phyloP scores from a whole-genome alignment of 2,113 vertebrate genomes.

The Phylloscopus trochiloides region DNA sequence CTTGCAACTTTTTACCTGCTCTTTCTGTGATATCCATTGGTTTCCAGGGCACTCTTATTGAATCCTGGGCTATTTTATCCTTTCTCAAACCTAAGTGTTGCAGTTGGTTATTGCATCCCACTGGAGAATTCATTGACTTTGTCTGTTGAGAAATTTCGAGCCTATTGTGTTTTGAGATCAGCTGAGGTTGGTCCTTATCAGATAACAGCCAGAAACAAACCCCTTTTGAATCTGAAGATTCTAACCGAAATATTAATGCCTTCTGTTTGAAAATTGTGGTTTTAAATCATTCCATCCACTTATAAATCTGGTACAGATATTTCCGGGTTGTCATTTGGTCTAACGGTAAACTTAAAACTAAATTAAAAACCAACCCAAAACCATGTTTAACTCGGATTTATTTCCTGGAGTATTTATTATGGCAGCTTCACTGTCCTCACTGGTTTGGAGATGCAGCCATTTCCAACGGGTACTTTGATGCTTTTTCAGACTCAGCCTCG shows the following conservation, averaged over 20 bases:
- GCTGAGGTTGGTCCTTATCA: not conserved
- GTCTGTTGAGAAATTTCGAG: not conserved
- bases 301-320: not conserved
- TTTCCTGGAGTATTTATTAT: not conserved
- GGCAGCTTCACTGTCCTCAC: not conserved
- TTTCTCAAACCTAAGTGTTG: not conserved
- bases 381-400: not conserved
- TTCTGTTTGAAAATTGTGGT: not conserved
- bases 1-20: not conserved
- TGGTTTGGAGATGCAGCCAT: not conserved
- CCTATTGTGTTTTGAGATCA: not conserved
- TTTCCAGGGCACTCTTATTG: not conserved
- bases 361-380: not conserved
- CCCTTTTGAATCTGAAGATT: not conserved
- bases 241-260: not conserved
- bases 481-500: constrained; percentile 75
- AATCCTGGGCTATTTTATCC: not conserved
- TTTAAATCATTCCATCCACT: not conserved
- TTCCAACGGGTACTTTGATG: not conserved
- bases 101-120: not conserved
- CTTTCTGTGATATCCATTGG: accelerated
- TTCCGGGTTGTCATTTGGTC: not conserved
- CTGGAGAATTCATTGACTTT: not conserved
- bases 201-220: not conserved
- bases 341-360: not conserved